These are phyloP conservation scores for Psylliodes chrysocephalus DNA, from an alignment of 2,888 invertebrate species.

Conservation along the genomic window DNA sequence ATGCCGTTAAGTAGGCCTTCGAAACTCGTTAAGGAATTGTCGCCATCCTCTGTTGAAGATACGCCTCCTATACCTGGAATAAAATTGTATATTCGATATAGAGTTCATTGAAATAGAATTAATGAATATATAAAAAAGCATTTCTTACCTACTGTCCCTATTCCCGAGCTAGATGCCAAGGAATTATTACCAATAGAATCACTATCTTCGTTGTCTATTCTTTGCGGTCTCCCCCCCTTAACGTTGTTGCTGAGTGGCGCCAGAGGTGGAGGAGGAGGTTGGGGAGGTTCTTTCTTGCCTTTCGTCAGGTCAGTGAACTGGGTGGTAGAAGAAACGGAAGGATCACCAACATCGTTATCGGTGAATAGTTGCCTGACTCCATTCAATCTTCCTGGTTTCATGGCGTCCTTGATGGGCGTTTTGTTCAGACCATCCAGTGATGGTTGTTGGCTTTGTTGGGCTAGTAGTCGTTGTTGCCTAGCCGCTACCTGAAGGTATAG, in stretches of 20 bases:
- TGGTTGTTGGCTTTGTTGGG: slow-evolving; percentile 62
- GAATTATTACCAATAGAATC: slow-evolving; percentile 68
- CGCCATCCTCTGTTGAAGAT: slow-evolving; percentile 67
- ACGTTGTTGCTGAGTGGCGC: slow-evolving; percentile 61
- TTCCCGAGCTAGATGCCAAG: slow-evolving; percentile 69
- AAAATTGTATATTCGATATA: neutral
- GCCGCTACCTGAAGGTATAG: slow-evolving; percentile 69
- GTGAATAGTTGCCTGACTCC: slow-evolving; percentile 61
- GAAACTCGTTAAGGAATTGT: slow-evolving; percentile 71
- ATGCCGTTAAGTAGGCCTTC: slow-evolving; percentile 72
- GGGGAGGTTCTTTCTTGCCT: slow-evolving; percentile 63
- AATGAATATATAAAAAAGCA: no score
- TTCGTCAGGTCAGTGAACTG: slow-evolving; percentile 56
- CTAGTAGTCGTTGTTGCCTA: slow-evolving; percentile 71
- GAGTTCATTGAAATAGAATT: no score
- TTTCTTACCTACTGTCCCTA: slow-evolving; percentile 44
- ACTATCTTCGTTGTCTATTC: slow-evolving; percentile 63
- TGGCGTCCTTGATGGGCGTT: slow-evolving; percentile 56
- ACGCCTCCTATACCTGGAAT: slow-evolving; percentile 63
- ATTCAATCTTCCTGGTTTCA: slow-evolving; percentile 58
- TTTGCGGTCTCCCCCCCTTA: slow-evolving; percentile 47
- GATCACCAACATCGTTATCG: slow-evolving; percentile 61
- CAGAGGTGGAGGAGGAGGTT: slow-evolving; percentile 66
- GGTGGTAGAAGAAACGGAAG: slow-evolving; percentile 61
- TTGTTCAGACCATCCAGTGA: slow-evolving; percentile 49